A percentile compares a stretch with the other conserved stretches of the same genome.
phyloP scores from a whole-genome alignment of 2,113 vertebrate genomes.

The Malaclemys terrapin region DNA sequence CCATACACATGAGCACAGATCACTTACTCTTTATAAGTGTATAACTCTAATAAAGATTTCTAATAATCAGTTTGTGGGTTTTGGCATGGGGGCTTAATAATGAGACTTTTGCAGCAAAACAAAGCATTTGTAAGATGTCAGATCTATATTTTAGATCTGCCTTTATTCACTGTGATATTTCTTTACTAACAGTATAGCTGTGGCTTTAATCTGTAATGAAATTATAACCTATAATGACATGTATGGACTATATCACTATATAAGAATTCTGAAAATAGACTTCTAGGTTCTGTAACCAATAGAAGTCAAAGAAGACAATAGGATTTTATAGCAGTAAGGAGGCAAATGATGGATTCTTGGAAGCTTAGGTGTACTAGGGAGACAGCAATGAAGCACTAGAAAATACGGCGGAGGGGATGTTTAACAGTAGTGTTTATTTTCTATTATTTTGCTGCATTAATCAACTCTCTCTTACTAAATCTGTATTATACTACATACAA shows the following conservation, averaged over 20 bases:
- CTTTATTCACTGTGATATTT: background rate
- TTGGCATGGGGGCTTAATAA: slow-evolving; percentile 35
- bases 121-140: background rate
- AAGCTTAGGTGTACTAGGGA: background rate
- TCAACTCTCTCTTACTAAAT: background rate
- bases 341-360: background rate
- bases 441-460: background rate
- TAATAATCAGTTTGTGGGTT: slow-evolving; percentile 3
- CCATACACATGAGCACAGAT: background rate
- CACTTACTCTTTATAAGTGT: background rate
- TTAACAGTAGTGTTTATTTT: background rate
- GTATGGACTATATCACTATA: background rate
- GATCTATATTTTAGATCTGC: background rate
- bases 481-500: background rate
- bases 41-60: background rate
- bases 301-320: background rate
- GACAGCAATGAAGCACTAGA: background rate
- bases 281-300: background rate
- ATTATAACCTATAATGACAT: background rate
- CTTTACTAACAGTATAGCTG: background rate
- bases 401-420: background rate
- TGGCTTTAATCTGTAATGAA: background rate
- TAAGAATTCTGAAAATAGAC: background rate
- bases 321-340: background rate
- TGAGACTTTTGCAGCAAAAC: background rate